A percentile compares a stretch with the other conserved stretches of the same genome.
Evolutionary conservation across 2,888 invertebrate species (phyloP).

Genomic region (Pocota personata): DNA sequence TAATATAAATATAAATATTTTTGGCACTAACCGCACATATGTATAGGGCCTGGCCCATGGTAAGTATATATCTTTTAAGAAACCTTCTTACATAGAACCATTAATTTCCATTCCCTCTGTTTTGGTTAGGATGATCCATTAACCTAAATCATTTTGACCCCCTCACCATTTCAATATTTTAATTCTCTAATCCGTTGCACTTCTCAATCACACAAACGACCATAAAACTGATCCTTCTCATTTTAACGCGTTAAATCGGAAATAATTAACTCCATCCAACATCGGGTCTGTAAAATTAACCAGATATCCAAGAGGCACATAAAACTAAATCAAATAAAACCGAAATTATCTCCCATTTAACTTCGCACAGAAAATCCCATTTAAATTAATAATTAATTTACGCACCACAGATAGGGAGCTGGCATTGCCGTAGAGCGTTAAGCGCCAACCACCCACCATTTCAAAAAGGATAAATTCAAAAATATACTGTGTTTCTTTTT

Average conservation of each 20-base stretch:
- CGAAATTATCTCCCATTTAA: background rate
- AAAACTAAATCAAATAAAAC: background rate
- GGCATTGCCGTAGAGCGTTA: background rate
- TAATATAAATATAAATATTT: too few species aligned
- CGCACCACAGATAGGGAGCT: background rate
- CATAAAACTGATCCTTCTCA: background rate
- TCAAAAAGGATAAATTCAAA: background rate
- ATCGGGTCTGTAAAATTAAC: background rate
- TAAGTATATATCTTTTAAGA: too few species aligned
- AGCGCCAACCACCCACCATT: background rate
- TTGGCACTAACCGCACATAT: too few species aligned
- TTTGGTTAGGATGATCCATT: too few species aligned
- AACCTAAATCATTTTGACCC: background rate
- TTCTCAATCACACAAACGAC: background rate
- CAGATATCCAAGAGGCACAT: background rate
- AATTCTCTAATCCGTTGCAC: background rate
- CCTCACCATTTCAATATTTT: background rate
- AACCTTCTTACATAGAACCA: too few species aligned
- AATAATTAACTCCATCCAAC: background rate
- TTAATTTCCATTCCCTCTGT: too few species aligned
- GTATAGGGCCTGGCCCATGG: too few species aligned
- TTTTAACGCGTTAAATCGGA: background rate
- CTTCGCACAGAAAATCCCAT: background rate
- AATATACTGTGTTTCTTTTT: background rate
- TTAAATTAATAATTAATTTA: background rate